phyloP scores from a whole-genome alignment of 2,888 invertebrate species.

The Blastobasis adustella region DNA sequence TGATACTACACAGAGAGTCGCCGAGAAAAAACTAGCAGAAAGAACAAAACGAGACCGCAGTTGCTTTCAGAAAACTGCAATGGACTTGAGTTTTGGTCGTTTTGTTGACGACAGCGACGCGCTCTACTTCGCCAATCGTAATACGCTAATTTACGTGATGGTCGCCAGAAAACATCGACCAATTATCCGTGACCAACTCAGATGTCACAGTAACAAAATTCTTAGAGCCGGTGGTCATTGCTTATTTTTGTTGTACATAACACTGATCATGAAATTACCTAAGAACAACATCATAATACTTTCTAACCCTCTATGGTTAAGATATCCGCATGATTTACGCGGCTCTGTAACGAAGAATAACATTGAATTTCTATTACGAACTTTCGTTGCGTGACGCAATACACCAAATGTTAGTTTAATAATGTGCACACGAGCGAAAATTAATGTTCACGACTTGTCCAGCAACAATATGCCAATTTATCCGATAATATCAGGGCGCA shows the following conservation, averaged over 20 bases:
- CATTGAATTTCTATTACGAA: constrained; percentile 1
- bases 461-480: constrained; percentile 41
- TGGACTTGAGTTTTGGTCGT: constrained; percentile 26
- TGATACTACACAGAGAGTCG: constrained; percentile 40
- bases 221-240: neutral
- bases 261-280: neutral
- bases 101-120: constrained; percentile 26
- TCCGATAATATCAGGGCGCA: constrained; percentile 40
- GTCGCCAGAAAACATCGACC: constrained; percentile 27
- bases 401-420: constrained; percentile 23
- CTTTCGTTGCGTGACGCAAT: constrained; percentile 6
- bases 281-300: neutral
- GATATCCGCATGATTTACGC: neutral
- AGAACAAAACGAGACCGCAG: constrained; percentile 30
- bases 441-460: constrained; percentile 52
- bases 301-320: neutral
- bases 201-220: constrained; percentile 18
- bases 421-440: constrained; percentile 56
- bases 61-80: constrained; percentile 35
- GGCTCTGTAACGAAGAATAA: neutral
- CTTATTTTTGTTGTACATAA: neutral
- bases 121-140: constrained; percentile 39
- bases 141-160: constrained; percentile 33
- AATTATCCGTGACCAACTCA: constrained; percentile 27
- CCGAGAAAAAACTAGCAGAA: constrained; percentile 31